Evolutionary conservation across 2,888 invertebrate species (phyloP).

Genomic region (Acanthosepion esculentum): DNA sequence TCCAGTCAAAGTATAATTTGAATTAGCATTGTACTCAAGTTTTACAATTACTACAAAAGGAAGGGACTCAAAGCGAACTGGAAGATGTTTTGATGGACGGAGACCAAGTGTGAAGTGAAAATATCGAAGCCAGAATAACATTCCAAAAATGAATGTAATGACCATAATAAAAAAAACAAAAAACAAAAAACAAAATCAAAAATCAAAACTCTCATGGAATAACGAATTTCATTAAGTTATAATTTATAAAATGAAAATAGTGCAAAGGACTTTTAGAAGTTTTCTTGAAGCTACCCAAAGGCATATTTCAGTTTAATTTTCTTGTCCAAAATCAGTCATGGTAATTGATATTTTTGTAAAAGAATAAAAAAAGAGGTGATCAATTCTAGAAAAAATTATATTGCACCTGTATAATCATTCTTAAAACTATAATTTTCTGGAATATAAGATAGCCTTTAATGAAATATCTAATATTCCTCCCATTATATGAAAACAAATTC

Average conservation of each 20-base stretch:
- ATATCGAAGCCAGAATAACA: conserved; percentile 23
- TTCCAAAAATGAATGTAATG: conserved; percentile 21
- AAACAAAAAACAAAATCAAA: not conserved
- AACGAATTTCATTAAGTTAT: not conserved
- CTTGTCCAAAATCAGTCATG: too few species aligned
- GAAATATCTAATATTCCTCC: not conserved
- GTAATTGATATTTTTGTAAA: too few species aligned
- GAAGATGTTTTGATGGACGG: conserved; percentile 33
- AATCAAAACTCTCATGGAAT: not conserved
- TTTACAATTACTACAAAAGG: not conserved
- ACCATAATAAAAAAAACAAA: not conserved
- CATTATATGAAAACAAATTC: not conserved
- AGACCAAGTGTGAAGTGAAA: conserved; percentile 4
- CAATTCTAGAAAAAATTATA: not conserved
- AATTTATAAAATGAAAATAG: not conserved
- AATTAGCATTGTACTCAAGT: not conserved
- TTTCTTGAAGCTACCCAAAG: not conserved
- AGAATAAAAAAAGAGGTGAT: too few species aligned
- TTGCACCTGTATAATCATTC: not conserved
- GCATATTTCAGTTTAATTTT: too few species aligned
- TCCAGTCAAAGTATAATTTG: not conserved
- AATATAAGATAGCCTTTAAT: not conserved
- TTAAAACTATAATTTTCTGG: not conserved
- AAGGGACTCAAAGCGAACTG: not conserved
- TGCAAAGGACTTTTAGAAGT: not conserved